Evolutionary conservation across 2,797 vertebrate genomes (phyloP).

Genomic region (Liasis olivaceus): DNA sequence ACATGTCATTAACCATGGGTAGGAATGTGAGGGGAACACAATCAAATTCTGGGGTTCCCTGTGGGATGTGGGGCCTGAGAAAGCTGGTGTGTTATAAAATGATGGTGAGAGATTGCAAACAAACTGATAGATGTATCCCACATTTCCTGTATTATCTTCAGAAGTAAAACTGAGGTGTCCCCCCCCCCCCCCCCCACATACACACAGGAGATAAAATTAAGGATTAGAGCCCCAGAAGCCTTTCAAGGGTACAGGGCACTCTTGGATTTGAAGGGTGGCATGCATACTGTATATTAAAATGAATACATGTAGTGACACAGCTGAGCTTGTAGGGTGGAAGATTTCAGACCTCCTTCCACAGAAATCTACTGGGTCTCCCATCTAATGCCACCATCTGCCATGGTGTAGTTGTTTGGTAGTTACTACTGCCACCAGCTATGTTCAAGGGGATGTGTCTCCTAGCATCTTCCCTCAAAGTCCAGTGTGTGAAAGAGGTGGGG

Average conservation of each 20-base stretch:
- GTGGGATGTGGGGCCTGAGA: no score
- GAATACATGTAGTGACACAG: no score
- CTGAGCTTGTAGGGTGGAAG: no score
- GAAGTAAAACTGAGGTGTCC: neutral
- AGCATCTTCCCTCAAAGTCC: neutral
- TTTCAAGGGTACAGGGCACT: neutral
- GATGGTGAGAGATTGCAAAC: no score
- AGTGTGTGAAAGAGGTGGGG: neutral
- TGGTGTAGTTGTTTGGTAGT: neutral
- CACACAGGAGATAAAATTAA: neutral
- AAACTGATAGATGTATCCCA: no score
- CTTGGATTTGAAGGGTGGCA: no score
- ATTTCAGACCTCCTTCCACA: no score
- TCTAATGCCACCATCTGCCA: neutral
- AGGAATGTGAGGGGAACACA: no score
- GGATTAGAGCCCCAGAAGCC: neutral
- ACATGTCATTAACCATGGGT: no score
- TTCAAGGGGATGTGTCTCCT: neutral
- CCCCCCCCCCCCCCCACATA: fast-evolving
- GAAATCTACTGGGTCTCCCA: neutral
- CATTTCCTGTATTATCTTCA: neutral
- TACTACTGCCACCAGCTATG: neutral
- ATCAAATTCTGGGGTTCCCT: no score
- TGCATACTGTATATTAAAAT: no score
- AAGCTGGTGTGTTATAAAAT: no score